Evolutionary conservation across 2,888 invertebrate genomes (phyloP).

Genomic region (Callyntrura guangdongensis): DNA sequence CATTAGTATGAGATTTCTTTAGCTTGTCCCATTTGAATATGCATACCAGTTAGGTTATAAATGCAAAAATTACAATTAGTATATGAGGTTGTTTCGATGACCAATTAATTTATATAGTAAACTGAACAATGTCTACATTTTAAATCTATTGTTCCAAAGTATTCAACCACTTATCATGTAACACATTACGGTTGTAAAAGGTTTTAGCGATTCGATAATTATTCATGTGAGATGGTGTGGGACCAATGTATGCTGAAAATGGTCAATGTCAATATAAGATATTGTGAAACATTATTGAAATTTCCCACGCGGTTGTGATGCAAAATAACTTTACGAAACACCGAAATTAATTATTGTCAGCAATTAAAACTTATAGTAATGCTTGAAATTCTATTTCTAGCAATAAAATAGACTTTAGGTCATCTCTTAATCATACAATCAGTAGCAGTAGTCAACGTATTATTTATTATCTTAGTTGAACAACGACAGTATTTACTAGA

Average conservation of each 20-base stretch:
- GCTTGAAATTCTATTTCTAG: no score
- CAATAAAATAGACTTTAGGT: not conserved
- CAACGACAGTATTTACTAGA: not conserved
- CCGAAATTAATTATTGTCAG: no score
- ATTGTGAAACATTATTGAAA: not conserved
- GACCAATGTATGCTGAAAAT: constrained; percentile 5
- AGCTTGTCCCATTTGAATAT: no score
- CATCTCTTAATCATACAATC: not conserved
- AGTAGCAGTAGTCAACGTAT: not conserved
- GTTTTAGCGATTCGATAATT: not conserved
- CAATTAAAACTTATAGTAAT: not conserved
- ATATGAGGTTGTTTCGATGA: no score
- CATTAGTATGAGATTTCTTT: no score
- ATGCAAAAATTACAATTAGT: no score
- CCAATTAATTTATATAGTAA: not conserved
- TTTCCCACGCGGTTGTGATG: constrained; percentile 1
- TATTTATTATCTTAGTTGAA: not conserved
- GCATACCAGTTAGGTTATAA: no score
- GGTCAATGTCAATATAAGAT: not conserved
- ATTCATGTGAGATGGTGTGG: not conserved
- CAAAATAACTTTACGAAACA: no score
- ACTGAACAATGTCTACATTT: not conserved
- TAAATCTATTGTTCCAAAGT: not conserved
- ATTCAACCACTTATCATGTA: no score
- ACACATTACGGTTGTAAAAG: not conserved